Base-by-base conservation (phyloP, 2,888 invertebrate species). In the Horisme vitalbata region DNA sequence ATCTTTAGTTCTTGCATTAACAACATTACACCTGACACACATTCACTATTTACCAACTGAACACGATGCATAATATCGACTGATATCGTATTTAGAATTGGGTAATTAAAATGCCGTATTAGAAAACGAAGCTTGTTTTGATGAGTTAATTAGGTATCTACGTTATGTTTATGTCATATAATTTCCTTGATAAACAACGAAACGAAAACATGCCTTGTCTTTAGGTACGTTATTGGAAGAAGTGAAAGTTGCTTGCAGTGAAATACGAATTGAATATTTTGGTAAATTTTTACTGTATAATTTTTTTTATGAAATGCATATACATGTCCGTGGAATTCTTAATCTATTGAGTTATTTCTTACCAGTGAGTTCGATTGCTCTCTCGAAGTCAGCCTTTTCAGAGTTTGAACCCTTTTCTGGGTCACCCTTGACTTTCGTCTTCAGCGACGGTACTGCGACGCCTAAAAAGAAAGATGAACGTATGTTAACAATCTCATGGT, bases 291-390 rank as follows among this genome's bases (percentile, higher is more conserved):
- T n/a, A n/a, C n/a, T n/a, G n/a, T n/a, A n/a, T n/a, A n/a, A n/a
- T n/a, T n/a, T n/a, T n/a, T n/a, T n/a, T n/a, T n/a, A n/a, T n/a
- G n/a, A n/a, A n/a, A n/a, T n/a, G n/a, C n/a, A n/a, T n/a, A n/a
- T n/a, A n/a, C n/a, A n/a, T n/a, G n/a, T n/a, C n/a, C n/a, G n/a
- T n/a, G n/a, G n/a, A n/a, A n/a, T n/a, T 18, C 6, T 18, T 18
- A 6, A 5, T 18, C 2, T 18, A 15, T 9, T 9, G n/a, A n/a
- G n/a, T n/a, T n/a, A n/a, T 31, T 26, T 32, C 76, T 87, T 73
- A 93, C 94, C 94, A 74, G 96, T 93, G 90, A 95, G 90, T 92
- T 96, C 95, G 80, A 96, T 96, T 65, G 96, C 96, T 82, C 93
- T 93, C 83, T 96, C 96, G 79, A 96, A 96, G 83, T 96, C 96